Base-by-base conservation (phyloP, 2,888 invertebrate genomes). In the Cotesia congregata region DNA sequence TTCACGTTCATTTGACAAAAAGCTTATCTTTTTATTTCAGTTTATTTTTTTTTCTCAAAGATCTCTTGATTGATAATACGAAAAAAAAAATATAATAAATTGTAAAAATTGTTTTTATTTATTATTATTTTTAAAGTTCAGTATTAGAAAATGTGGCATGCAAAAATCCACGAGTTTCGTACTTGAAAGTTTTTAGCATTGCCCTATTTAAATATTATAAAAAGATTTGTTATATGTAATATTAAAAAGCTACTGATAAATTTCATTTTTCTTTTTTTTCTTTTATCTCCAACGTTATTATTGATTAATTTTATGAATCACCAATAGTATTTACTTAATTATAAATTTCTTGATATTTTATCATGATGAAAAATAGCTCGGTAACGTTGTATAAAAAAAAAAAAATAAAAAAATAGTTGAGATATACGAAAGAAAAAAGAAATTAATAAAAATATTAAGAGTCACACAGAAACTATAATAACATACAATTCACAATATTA, bases 401-500 rank as follows among this genome's bases (percentile, higher is more conserved):
- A 77, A 81, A 78, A 78, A 78, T 67, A 76, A 74, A 67, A 64
- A 39, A 78, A 78, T 67, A 77, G 71, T 30, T 12, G 1, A 12
- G 9, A 50, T 7, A 50, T 50, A 50, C 7, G 6, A 12, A 38
- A 61, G 7, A 71, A 71, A 67, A 39, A 67, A 77, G 76, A 81
- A 83, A 79, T 30, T 3, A 80, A 79, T 79, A 75, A 38, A 50
- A 68, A 73, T 15, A 59, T 64, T 68, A 73, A 78, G 62, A 80
- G 73, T 74, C 76, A 69, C 77, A 75, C 69, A 77, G 40, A 64
- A 79, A 80, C 82, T 83, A 80, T 82, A 80, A 82, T 82, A 81
- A 82, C 71, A 82, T 82, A 83, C 59, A 40, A 30, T 75, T 84
- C 82, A 80, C 81, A 82, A 79, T 82, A 80, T 83, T 84, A 80